These are phyloP conservation scores for Physeter macrocephalus DNA, from an alignment of 2,113 vertebrate genomes.

Conservation along the genomic window DNA sequence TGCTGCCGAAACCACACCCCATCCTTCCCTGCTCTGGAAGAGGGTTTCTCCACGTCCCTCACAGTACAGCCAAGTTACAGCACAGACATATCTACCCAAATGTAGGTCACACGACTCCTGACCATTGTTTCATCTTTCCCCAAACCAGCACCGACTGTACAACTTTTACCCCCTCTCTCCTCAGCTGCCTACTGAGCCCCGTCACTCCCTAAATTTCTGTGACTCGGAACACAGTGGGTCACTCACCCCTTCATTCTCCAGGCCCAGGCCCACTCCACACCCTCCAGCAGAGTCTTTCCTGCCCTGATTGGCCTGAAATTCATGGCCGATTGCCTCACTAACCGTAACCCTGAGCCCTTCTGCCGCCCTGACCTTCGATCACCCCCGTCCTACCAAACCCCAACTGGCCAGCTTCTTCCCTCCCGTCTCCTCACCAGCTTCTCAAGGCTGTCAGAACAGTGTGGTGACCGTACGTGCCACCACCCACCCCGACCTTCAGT, in stretches of 20 bases:
- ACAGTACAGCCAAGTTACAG: neutral
- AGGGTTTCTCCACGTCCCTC: neutral
- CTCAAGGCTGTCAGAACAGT: neutral
- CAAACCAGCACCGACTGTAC: neutral
- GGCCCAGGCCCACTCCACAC: neutral
- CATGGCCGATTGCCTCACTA: neutral
- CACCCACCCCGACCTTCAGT: accelerated
- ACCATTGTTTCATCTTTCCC: neutral
- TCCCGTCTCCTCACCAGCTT: neutral
- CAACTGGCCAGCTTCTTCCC: neutral
- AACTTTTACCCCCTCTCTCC: neutral
- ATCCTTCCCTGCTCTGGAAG: neutral
- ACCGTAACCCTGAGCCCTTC: neutral
- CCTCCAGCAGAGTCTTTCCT: neutral
- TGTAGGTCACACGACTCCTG: neutral
- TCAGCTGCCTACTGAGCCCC: neutral
- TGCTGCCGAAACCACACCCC: neutral
- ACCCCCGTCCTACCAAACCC: neutral
- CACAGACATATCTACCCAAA: neutral
- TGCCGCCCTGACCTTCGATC: neutral
- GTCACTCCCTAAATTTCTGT: neutral
- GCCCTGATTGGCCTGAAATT: neutral
- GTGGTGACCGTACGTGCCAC: neutral
- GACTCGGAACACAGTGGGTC: neutral
- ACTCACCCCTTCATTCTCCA: neutral